These are phyloP conservation scores for Drosophila fulvimacula DNA, from an alignment of 2,888 invertebrate genomes.

Conservation along the genomic window DNA sequence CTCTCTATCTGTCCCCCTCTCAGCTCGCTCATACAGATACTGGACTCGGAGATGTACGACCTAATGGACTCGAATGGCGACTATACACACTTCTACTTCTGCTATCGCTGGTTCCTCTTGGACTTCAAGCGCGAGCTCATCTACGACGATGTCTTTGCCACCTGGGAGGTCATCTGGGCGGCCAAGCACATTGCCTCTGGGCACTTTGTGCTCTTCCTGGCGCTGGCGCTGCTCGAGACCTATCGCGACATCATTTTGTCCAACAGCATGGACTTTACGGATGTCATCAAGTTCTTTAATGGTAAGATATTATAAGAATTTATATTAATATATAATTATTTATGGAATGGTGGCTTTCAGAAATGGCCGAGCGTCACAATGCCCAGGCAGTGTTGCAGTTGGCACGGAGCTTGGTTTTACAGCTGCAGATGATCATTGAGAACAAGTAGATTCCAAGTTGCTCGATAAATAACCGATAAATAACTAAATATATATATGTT, in stretches of 20 bases:
- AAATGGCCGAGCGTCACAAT: constrained; percentile 98
- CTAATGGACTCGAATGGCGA: constrained; percentile 97
- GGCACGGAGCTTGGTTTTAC: constrained; percentile 93
- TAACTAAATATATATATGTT: background rate
- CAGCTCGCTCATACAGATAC: constrained; percentile 92
- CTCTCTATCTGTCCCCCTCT: background rate
- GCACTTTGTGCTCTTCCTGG: constrained; percentile 96
- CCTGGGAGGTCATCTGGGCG: constrained; percentile 98
- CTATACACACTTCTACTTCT: constrained; percentile 98
- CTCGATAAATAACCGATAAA: background rate
- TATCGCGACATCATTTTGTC: constrained; percentile 97
- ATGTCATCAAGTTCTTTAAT: constrained; percentile 99
- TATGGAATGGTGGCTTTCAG: constrained; percentile 85
- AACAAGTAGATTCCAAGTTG: constrained; percentile 89
- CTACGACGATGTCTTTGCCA: constrained; percentile 95
- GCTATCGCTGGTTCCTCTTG: constrained; percentile 98
- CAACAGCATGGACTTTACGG: constrained; percentile 98
- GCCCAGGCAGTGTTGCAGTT: constrained; percentile 92
- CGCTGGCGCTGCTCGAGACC: constrained; percentile 95
- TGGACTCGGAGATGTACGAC: constrained; percentile 97
- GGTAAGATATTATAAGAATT: constrained; percentile 86
- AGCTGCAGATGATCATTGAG: constrained; percentile 96
- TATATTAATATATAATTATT: too few species aligned
- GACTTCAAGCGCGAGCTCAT: constrained; percentile 97
- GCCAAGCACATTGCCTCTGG: constrained; percentile 93